Conservation (phyloP, 2,888 invertebrate species). For the Polylopha cassiicola region DNA sequence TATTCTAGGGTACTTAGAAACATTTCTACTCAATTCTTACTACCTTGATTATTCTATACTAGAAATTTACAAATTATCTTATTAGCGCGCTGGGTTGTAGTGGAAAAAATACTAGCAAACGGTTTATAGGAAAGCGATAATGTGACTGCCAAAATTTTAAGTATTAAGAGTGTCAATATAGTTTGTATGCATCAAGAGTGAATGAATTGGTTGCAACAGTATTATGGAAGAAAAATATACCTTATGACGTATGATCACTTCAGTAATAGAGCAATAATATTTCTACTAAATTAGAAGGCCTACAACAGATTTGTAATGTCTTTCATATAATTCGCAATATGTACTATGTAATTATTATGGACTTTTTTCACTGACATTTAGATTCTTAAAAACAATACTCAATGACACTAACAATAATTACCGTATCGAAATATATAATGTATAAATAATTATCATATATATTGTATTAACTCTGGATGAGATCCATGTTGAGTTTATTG, state of each 20-base stretch:
- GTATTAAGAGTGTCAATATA: constrained; percentile 56
- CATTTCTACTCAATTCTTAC: too few species aligned
- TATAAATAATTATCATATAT: constrained; percentile 10
- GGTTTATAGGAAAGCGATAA: constrained; percentile 31
- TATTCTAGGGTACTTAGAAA: too few species aligned
- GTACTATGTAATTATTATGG: neutral
- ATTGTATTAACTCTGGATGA: constrained; percentile 13
- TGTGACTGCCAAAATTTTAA: constrained; percentile 64
- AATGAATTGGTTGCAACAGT: too few species aligned
- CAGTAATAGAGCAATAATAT: too few species aligned
- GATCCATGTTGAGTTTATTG: constrained; percentile 17
- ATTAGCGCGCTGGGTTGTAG: too few species aligned
- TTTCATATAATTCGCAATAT: constrained; percentile 6
- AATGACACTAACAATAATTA: constrained; percentile 34
- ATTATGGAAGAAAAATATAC: too few species aligned
- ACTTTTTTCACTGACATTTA: constrained; percentile 10
- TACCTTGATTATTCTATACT: too few species aligned
- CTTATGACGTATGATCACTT: too few species aligned
- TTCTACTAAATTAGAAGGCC: too few species aligned
- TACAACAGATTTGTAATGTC: constrained; percentile 5
- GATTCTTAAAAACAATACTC: constrained; percentile 35
- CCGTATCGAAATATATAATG: constrained; percentile 1
- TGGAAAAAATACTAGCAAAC: too few species aligned
- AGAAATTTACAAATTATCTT: too few species aligned
- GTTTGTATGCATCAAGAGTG: too few species aligned